Base-by-base conservation (phyloP, 2,888 invertebrate species). In the Salpingus planirostris region DNA sequence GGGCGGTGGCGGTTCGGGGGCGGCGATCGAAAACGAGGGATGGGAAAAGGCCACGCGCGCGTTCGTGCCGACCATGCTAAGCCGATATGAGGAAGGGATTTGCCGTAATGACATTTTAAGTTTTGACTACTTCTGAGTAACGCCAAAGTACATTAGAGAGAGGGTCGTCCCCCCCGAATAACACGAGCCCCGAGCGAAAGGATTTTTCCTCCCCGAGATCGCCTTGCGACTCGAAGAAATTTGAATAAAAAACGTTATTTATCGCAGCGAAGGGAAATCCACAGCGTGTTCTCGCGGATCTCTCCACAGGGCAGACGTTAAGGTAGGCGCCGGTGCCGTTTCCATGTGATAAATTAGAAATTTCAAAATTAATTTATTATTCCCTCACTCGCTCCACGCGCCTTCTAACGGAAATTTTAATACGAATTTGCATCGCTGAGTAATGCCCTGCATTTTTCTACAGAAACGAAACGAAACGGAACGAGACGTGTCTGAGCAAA, bases 81-180 rank as follows among this genome's bases (percentile, higher is more conserved):
- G 48, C 46, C 47, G 42, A 44, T 44, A 47, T 42, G 49, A 42
- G 43, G 40, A 47, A 47, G 50, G 52, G 52, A 52, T 52, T 53
- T 50, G 40, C 38, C 38, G 48, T 54, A 54, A 54, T 50, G 52
- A 52, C 52, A 51, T 54, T 54, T 53, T 53, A 53, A 53, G 53
- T 53, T 53, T 53, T 46, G 50, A 50, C 50, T 51, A 50, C 46
- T 51, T 44, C 40, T 32, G 39, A 40, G 42, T 29, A 46, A 44
- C 43, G 46, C 37, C 27, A 45, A 48, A 48, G 43, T 35, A 40
- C 44, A 39, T 46, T 47, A 46, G 44, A 40, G 38, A n/a, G n/a
- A n/a, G n/a, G n/a, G n/a, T n/a, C n/a, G n/a, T n/a, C n/a, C n/a
- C n/a, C n/a, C n/a, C n/a, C n/a, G n/a, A n/a, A n/a, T n/a, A n/a